A percentile compares a stretch with the other conserved stretches of the same genome.
These are phyloP conservation scores for Solea solea DNA, from an alignment of 2,113 vertebrate species.

Conservation along the genomic window DNA sequence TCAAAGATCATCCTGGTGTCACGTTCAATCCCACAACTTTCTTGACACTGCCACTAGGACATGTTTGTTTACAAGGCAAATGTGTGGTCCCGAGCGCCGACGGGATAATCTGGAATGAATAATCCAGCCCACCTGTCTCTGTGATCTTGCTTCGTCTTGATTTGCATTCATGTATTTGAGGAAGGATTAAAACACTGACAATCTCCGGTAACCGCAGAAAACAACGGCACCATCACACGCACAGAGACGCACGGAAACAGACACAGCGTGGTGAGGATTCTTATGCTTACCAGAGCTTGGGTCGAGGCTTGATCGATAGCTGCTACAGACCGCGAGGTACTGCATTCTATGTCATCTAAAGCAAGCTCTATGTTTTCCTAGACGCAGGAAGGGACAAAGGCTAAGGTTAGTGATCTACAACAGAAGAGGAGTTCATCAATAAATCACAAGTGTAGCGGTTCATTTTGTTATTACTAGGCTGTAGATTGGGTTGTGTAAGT, in stretches of 20 bases:
- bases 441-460: constrained; percentile 5
- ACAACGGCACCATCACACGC: neutral
- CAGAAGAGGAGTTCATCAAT: constrained; percentile 26
- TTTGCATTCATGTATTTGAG: no score
- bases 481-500: constrained; percentile 48
- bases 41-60: no score
- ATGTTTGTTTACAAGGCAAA: no score
- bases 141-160: no score
- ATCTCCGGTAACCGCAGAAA: neutral
- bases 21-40: no score
- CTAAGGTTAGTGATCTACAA: constrained; percentile 66
- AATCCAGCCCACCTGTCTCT: no score
- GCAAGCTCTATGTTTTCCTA: constrained; percentile 96
- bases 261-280: constrained; percentile 14
- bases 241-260: constrained; percentile 7
- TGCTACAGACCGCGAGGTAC: constrained; percentile 86
- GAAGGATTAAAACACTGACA: no score
- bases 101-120: no score
- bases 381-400: constrained; percentile 76
- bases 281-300: constrained; percentile 92
- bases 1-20: neutral
- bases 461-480: neutral
- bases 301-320: constrained; percentile 92
- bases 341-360: constrained; percentile 92
- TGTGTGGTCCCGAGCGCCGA: no score